Evolutionary conservation across 2,888 invertebrate species (phyloP).

Genomic region (Spicauda simplicius): DNA sequence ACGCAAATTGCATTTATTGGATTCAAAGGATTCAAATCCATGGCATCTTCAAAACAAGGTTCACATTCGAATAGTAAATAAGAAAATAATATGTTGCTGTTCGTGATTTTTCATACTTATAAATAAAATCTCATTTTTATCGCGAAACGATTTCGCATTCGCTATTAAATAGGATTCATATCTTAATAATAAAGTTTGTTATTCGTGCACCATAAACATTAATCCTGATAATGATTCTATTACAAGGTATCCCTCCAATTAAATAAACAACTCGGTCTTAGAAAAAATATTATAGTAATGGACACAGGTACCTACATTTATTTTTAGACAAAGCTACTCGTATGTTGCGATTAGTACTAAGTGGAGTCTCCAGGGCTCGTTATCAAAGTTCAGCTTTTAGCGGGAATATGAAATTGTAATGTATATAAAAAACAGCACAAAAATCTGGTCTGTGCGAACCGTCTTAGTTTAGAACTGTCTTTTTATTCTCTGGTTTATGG

Average conservation of each 20-base stretch:
- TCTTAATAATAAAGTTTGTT: conserved; percentile 5
- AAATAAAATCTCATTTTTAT: conserved; percentile 22
- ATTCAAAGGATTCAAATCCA: neutral
- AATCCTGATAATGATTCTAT: neutral
- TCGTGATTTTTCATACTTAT: conserved; percentile 25
- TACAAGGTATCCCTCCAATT: neutral
- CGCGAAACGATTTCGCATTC: conserved; percentile 12
- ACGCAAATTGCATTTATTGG: conserved; percentile 13
- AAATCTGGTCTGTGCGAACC: no score
- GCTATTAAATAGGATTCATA: conserved; percentile 25
- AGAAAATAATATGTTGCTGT: conserved; percentile 4
- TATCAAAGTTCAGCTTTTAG: no score
- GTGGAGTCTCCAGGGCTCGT: no score
- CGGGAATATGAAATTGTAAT: no score
- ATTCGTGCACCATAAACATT: neutral
- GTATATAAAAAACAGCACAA: no score
- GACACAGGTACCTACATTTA: neutral
- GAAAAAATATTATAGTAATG: no score
- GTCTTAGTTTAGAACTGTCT: no score
- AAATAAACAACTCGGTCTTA: neutral
- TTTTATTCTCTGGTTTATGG: no score
- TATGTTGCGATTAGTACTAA: no score
- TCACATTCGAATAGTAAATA: neutral
- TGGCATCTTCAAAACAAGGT: neutral
- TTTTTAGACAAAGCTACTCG: no score